Evolutionary conservation across 2,797 vertebrate genomes (phyloP).

Genomic region (Psittacula derbiana): DNA sequence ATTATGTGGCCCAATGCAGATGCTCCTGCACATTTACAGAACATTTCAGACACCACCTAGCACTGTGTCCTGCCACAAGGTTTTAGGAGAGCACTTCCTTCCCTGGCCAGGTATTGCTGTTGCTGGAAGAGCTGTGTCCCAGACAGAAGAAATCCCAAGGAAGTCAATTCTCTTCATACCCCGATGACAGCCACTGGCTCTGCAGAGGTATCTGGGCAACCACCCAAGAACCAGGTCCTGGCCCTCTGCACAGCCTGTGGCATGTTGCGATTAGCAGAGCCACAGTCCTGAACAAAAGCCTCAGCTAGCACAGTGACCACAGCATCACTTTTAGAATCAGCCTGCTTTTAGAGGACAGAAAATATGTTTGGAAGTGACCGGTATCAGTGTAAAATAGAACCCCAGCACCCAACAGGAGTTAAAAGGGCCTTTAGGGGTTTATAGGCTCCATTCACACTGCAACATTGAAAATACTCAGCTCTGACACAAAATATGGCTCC

Average conservation of each 20-base stretch:
- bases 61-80: not conserved
- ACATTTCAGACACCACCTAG: not conserved
- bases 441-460: not conserved
- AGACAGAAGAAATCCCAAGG: not conserved
- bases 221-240: not conserved
- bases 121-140: not conserved
- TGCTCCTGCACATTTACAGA: not conserved
- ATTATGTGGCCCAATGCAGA: not conserved
- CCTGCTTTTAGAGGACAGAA: not conserved
- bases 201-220: not conserved
- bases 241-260: not conserved
- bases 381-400: not conserved
- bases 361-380: not conserved
- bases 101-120: not conserved
- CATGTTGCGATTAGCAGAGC: not conserved
- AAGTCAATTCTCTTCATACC: not conserved
- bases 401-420: not conserved
- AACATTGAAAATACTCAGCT: not conserved
- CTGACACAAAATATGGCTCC: not conserved
- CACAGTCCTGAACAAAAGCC: not conserved
- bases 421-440: not conserved
- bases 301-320: not conserved
- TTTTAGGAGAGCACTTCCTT: not conserved
- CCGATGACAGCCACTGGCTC: not conserved
- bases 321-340: not conserved